Conservation (phyloP, 2,888 invertebrate genomes). For the Habroteleia sp. region DNA sequence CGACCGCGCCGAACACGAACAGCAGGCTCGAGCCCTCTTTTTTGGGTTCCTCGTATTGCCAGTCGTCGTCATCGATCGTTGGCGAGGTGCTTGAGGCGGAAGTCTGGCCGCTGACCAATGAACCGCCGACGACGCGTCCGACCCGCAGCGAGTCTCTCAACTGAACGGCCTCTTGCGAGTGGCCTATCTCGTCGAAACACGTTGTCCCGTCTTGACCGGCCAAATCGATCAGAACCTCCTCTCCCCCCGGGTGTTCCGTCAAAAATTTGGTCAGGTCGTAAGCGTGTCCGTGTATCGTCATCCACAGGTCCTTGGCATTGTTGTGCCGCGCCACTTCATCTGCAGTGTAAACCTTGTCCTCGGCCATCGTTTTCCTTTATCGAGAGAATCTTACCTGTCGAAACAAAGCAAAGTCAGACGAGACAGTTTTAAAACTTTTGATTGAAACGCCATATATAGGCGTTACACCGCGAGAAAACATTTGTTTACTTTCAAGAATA, state of each 20-base stretch:
- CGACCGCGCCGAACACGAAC: slow-evolving; percentile 59
- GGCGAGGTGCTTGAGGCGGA: slow-evolving; percentile 17
- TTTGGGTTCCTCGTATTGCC: slow-evolving; percentile 69
- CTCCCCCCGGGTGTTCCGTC: slow-evolving; percentile 84
- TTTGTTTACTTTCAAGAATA: too few relatives aligned
- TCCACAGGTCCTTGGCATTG: slow-evolving; percentile 81
- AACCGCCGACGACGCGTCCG: slow-evolving; percentile 81
- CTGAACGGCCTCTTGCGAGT: slow-evolving; percentile 84
- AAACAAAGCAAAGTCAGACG: too few relatives aligned
- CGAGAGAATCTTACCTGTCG: background rate
- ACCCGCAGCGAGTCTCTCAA: slow-evolving; percentile 84
- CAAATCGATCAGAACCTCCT: slow-evolving; percentile 83
- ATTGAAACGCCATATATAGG: too few relatives aligned
- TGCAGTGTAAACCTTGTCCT: slow-evolving; percentile 70
- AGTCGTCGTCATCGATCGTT: slow-evolving; percentile 69
- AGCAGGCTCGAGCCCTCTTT: slow-evolving; percentile 60
- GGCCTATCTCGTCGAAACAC: slow-evolving; percentile 87
- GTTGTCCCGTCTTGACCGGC: slow-evolving; percentile 84
- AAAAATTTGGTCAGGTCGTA: slow-evolving; percentile 84
- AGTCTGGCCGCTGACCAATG: slow-evolving; percentile 2
- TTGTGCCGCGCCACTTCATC: slow-evolving; percentile 82
- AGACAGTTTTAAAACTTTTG: too few relatives aligned
- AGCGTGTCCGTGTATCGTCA: slow-evolving; percentile 83
- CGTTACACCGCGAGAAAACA: too few relatives aligned
- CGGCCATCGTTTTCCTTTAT: slow-evolving; percentile 4